Conservation (phyloP, 1,140 invertebrate genomes). For the Drosophila asahinai region DNA sequence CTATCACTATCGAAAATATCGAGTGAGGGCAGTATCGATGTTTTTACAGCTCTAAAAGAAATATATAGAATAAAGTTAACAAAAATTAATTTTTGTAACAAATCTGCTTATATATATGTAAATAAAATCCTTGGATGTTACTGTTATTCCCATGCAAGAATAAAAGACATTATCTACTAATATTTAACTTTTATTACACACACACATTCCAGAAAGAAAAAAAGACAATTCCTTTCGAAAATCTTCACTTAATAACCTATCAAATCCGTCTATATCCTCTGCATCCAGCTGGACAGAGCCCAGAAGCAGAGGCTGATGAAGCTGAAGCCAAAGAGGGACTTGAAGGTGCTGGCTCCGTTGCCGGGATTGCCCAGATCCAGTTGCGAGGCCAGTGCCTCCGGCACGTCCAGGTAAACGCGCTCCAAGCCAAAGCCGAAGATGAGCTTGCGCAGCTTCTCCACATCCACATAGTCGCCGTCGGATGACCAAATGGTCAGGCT, state of each 20-base stretch:
- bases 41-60: too few species aligned
- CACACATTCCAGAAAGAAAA: neutral
- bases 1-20: too few species aligned
- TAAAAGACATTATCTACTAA: conserved; percentile 15
- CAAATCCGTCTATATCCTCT: conserved; percentile 23
- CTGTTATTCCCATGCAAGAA: neutral
- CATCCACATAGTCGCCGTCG: conserved; percentile 87
- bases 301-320: conserved; percentile 70
- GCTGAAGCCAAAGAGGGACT: conserved; percentile 66
- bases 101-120: neutral
- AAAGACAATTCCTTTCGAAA: neutral
- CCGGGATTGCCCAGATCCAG: conserved; percentile 85
- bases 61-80: too few species aligned
- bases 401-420: conserved; percentile 90
- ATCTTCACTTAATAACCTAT: neutral
- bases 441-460: conserved; percentile 87
- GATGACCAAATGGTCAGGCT: conserved; percentile 91
- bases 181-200: conserved; percentile 1
- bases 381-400: conserved; percentile 86
- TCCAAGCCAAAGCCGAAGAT: conserved; percentile 88
- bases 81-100: neutral
- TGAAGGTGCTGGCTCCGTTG: conserved; percentile 48
- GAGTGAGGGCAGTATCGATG: too few species aligned
- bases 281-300: conserved; percentile 62
- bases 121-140: neutral